Evolutionary conservation across 2,888 invertebrate genomes (phyloP).

Genomic region (Polydrusus pterygomalis): DNA sequence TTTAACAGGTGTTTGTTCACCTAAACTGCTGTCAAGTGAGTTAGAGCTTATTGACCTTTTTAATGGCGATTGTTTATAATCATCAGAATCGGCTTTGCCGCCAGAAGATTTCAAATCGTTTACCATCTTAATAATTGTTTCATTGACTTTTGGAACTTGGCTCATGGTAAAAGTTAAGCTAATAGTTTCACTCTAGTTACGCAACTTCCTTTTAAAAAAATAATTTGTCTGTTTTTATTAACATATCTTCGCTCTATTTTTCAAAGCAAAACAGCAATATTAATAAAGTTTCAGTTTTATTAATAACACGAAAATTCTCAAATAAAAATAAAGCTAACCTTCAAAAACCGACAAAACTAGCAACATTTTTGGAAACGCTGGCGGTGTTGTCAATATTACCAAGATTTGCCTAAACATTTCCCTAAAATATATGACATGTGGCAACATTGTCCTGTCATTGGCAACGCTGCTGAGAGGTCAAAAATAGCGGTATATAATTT

Average conservation of each 20-base stretch:
- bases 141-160: slow-evolving; percentile 60
- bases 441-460: neutral
- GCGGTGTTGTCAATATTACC: slow-evolving; percentile 19
- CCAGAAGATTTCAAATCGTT: slow-evolving; percentile 64
- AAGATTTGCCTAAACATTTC: neutral
- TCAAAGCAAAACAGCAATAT: neutral
- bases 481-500: neutral
- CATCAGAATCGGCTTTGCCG: slow-evolving; percentile 41
- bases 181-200: neutral
- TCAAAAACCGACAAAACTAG: slow-evolving; percentile 10
- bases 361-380: slow-evolving; percentile 33
- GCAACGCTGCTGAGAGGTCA: neutral
- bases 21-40: slow-evolving; percentile 57
- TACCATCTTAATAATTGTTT: slow-evolving; percentile 67
- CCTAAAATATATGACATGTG: neutral
- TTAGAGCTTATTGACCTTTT: slow-evolving; percentile 60
- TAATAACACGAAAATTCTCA: slow-evolving; percentile 74
- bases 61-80: slow-evolving; percentile 55
- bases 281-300: neutral
- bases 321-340: slow-evolving; percentile 1
- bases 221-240: neutral
- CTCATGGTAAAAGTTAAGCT: slow-evolving; percentile 54
- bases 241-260: neutral
- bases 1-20: slow-evolving; percentile 63
- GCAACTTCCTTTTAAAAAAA: neutral